Evolutionary conservation across 2,797 vertebrate genomes (phyloP).

Genomic region (Molossus alvarezi): DNA sequence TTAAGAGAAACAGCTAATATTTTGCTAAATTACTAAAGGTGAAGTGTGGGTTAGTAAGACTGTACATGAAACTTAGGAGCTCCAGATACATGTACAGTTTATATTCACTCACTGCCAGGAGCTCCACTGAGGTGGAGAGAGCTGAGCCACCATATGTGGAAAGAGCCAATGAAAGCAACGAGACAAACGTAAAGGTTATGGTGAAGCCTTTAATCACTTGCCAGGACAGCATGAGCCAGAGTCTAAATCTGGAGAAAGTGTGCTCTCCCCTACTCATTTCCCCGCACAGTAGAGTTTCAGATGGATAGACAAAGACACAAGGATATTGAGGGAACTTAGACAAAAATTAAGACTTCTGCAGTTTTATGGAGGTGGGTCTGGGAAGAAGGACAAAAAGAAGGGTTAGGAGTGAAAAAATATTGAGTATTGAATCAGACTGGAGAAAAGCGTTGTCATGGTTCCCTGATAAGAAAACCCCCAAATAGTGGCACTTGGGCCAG

Average conservation of each 20-base stretch:
- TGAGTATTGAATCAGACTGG: not conserved
- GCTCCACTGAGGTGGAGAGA: not conserved
- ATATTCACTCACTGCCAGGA: not conserved
- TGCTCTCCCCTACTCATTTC: not conserved
- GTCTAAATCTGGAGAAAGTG: not conserved
- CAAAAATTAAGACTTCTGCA: not conserved
- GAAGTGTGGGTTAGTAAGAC: not conserved
- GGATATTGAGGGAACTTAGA: not conserved
- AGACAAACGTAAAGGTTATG: not conserved
- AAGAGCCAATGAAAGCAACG: not conserved
- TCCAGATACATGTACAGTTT: not conserved
- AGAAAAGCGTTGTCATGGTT: not conserved
- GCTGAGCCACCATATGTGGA: not conserved
- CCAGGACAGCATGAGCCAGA: not conserved
- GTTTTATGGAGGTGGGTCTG: not conserved
- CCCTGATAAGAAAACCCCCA: not conserved
- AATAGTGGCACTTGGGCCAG: not conserved
- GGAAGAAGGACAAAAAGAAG: not conserved
- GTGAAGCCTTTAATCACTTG: not conserved
- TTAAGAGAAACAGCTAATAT: not conserved
- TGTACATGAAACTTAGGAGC: not conserved
- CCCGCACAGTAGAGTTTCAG: not conserved
- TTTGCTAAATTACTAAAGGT: not conserved
- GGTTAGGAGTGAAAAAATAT: not conserved
- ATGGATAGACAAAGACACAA: not conserved